Evolutionary conservation across 2,797 vertebrate species (phyloP).

Genomic region (Lates japonicus): DNA sequence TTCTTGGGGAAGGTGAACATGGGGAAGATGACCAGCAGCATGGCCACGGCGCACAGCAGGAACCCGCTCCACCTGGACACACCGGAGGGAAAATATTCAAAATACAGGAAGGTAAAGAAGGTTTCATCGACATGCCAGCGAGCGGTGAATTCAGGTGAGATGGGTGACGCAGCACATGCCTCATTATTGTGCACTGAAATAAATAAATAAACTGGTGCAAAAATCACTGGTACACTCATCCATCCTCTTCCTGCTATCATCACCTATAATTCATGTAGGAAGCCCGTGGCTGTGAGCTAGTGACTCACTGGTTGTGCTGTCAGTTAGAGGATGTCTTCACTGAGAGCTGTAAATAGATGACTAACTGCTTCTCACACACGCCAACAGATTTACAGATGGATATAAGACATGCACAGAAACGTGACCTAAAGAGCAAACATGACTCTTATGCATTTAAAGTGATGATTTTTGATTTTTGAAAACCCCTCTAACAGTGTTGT

Average conservation of each 20-base stretch:
- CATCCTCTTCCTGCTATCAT: slow-evolving; percentile 37
- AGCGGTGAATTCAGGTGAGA: background rate
- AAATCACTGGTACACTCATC: slow-evolving; percentile 14
- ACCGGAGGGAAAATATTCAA: background rate
- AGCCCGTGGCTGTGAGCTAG: background rate
- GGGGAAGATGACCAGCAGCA: slow-evolving; percentile 98
- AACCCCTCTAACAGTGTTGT: background rate
- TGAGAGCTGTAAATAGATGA: slow-evolving; percentile 49
- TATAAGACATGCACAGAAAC: background rate
- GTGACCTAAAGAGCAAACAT: background rate
- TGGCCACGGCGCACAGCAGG: slow-evolving; percentile 96
- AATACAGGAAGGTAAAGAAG: background rate
- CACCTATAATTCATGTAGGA: slow-evolving; percentile 50
- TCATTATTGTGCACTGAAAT: slow-evolving; percentile 33
- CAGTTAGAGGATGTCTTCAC: slow-evolving; percentile 36
- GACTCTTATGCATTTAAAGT: background rate
- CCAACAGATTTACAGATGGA: slow-evolving; percentile 13
- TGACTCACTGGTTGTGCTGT: slow-evolving; percentile 53
- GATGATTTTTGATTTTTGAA: too few relatives aligned
- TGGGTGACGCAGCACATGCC: background rate
- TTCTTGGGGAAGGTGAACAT: slow-evolving; percentile 99
- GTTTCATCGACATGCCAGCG: background rate
- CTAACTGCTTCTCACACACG: slow-evolving; percentile 17
- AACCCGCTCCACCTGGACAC: slow-evolving; percentile 91
- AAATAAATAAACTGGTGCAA: slow-evolving; percentile 16